phyloP scores from a whole-genome alignment of 2,113 vertebrate genomes.

The Sula dactylatra region DNA sequence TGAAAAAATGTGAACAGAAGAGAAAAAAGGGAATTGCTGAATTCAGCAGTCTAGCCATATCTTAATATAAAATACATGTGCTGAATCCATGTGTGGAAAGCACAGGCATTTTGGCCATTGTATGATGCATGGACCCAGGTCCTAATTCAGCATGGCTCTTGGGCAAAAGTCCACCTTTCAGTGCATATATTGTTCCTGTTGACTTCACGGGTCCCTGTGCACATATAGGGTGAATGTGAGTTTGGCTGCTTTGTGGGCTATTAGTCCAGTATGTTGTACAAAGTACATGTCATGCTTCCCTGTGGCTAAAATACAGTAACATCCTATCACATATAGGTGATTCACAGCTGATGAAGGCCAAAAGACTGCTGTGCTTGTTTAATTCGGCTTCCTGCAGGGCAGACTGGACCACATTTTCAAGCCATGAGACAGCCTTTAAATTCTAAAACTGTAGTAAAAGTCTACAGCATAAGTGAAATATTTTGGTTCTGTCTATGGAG shows the following conservation, averaged over 20 bases:
- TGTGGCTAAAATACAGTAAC: neutral
- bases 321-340: neutral
- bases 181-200: neutral
- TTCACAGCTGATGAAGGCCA: neutral
- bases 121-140: neutral
- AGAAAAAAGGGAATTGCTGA: neutral
- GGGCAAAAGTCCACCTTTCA: neutral
- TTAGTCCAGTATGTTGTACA: neutral
- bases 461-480: neutral
- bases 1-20: neutral
- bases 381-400: neutral
- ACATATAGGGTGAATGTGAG: neutral
- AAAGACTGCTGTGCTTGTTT: neutral
- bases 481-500: neutral
- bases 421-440: neutral
- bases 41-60: neutral
- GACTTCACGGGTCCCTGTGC: neutral
- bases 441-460: neutral
- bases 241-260: neutral
- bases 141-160: neutral
- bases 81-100: neutral
- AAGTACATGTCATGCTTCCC: neutral
- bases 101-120: rapidly evolving
- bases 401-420: neutral
- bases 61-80: neutral